Percentiles rank a stretch among this genome's conserved stretches.
Evolutionary conservation across 2,113 vertebrate genomes (phyloP).

Genomic region (Rhegmatorhina hoffmannsi): DNA sequence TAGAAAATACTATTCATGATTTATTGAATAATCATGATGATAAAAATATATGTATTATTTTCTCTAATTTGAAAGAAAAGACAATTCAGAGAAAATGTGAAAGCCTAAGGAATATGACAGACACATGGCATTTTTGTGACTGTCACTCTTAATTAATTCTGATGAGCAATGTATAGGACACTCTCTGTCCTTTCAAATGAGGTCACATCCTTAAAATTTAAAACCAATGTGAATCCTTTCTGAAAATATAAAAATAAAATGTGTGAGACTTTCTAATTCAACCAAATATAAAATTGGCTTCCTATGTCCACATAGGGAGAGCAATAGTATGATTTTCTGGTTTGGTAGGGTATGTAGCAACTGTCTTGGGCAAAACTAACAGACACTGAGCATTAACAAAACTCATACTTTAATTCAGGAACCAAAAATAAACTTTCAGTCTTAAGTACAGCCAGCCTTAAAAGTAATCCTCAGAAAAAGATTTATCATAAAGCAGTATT

Average conservation of each 20-base stretch:
- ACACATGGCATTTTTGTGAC: neutral
- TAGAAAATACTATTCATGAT: neutral
- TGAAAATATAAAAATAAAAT: neutral
- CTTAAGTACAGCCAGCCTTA: neutral
- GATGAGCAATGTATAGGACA: neutral
- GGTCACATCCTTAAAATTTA: neutral
- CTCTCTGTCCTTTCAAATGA: neutral
- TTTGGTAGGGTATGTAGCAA: neutral
- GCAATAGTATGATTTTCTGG: neutral
- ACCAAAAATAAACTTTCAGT: neutral
- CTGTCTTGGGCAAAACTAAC: neutral
- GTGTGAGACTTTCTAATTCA: neutral
- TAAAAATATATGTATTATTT: neutral
- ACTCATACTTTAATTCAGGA: neutral
- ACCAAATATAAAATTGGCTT: neutral
- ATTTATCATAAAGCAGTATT: neutral
- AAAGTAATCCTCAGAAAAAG: neutral
- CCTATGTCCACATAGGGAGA: neutral
- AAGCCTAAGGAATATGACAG: neutral
- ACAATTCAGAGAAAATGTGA: neutral
- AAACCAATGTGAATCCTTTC: neutral
- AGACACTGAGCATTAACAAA: neutral
- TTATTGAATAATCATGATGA: neutral
- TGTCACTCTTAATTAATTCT: neutral
- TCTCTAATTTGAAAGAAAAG: neutral